Conservation (phyloP, 2,113 vertebrate species). For the Lophotis ruficrista region DNA sequence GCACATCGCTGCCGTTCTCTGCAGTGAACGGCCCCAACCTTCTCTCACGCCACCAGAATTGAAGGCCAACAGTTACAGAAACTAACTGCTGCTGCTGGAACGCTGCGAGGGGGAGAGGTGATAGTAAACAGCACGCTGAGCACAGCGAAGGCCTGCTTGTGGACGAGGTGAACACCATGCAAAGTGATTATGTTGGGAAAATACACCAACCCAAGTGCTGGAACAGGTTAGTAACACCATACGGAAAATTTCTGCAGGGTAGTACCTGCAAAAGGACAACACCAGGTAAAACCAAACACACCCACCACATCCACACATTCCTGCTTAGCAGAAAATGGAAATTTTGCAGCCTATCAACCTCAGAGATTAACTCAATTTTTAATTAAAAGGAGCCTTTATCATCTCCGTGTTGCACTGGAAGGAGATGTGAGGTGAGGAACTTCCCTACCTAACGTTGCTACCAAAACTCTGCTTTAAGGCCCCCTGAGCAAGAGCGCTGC, state of each 20-base stretch:
- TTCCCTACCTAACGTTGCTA: not conserved
- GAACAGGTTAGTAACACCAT: accelerated
- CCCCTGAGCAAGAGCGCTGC: not conserved
- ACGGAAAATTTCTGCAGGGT: not conserved
- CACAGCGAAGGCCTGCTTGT: not conserved
- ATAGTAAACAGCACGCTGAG: not conserved
- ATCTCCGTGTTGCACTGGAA: not conserved
- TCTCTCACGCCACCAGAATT: not conserved
- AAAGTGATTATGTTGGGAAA: not conserved
- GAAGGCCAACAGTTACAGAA: not conserved
- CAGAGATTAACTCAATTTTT: not conserved
- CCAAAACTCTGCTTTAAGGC: not conserved
- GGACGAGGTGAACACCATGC: not conserved
- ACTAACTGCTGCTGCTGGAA: not conserved
- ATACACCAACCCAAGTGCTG: not conserved
- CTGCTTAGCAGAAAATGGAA: not conserved
- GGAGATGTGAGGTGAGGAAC: not conserved
- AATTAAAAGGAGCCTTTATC: not conserved
- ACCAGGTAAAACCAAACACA: not conserved
- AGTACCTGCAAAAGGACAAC: not conserved
- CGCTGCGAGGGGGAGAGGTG: not conserved
- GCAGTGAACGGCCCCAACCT: not conserved
- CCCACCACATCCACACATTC: not conserved
- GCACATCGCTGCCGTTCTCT: not conserved
- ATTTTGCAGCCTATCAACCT: not conserved